Percentiles rank a stretch among this genome's conserved stretches.
Conservation (phyloP, 1,140 invertebrate species). For the Meloidogyne floridensis region DNA sequence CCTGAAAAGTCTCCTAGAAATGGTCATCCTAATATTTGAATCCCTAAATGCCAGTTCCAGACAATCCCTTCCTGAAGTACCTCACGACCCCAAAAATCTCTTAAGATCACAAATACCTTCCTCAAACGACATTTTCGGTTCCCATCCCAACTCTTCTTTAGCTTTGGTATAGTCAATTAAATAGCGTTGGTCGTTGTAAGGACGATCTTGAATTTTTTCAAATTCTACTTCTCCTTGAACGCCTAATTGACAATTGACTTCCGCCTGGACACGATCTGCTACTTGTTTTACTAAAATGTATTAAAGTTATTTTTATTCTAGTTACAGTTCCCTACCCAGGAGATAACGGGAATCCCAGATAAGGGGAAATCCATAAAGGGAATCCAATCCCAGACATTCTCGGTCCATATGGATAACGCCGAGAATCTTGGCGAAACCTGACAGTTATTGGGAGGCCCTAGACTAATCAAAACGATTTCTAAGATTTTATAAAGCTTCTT, state of each 20-base stretch:
- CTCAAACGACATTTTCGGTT: conserved; percentile 64
- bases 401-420: too few species aligned
- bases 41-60: too few species aligned
- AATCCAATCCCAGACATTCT: too few species aligned
- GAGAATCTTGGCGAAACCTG: too few species aligned
- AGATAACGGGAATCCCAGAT: too few species aligned
- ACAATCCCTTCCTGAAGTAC: too few species aligned
- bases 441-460: too few species aligned
- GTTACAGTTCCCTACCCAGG: too few species aligned
- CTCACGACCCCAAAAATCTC: conserved; percentile 8
- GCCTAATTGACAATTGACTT: conserved; percentile 51
- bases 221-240: conserved; percentile 50
- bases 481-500: background rate
- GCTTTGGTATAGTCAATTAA: conserved; percentile 65
- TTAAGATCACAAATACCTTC: conserved; percentile 48
- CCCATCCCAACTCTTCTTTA: conserved; percentile 61
- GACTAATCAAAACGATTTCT: too few species aligned
- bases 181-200: conserved; percentile 66
- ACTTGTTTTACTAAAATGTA: conserved; percentile 55
- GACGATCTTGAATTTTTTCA: conserved; percentile 60
- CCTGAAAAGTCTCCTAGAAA: too few species aligned
- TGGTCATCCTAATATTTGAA: too few species aligned
- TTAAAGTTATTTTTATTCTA: background rate
- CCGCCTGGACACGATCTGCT: conserved; percentile 49
- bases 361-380: too few species aligned